Conservation (phyloP, 2,888 invertebrate species). For the Noctua fimbriata region DNA sequence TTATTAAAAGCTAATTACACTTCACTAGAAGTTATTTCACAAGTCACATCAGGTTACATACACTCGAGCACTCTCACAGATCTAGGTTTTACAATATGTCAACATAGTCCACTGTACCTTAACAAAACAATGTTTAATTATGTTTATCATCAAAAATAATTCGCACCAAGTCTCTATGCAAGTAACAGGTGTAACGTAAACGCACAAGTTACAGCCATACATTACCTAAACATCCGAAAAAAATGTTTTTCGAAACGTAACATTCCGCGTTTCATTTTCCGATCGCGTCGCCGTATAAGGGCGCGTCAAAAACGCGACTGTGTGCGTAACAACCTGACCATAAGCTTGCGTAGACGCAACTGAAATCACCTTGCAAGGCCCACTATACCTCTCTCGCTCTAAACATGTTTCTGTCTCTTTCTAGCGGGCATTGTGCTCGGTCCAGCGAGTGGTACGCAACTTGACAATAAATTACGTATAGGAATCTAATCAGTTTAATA, state of each 20-base stretch:
- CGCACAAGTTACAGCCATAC: constrained; percentile 61
- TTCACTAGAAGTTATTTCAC: constrained; percentile 70
- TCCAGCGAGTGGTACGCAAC: constrained; percentile 78
- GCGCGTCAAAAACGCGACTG: constrained; percentile 75
- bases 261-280: constrained; percentile 75
- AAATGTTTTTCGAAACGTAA: constrained; percentile 61
- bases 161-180: constrained; percentile 53
- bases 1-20: constrained; percentile 64
- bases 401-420: constrained; percentile 78
- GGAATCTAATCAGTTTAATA: constrained; percentile 90
- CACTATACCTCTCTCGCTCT: constrained; percentile 85
- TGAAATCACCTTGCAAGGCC: constrained; percentile 91
- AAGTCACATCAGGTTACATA: constrained; percentile 70
- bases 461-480: constrained; percentile 90
- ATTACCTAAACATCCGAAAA: constrained; percentile 67
- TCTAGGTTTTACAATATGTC: constrained; percentile 61
- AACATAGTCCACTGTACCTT: constrained; percentile 66
- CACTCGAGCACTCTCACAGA: constrained; percentile 66
- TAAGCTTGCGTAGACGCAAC: constrained; percentile 89
- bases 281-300: constrained; percentile 76
- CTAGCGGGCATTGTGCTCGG: constrained; percentile 89
- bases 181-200: constrained; percentile 57
- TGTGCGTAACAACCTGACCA: constrained; percentile 87
- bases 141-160: constrained; percentile 39
- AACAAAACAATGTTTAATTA: constrained; percentile 61